Evolutionary conservation across 2,113 vertebrate species (phyloP).

Genomic region (Fulmarus glacialis): DNA sequence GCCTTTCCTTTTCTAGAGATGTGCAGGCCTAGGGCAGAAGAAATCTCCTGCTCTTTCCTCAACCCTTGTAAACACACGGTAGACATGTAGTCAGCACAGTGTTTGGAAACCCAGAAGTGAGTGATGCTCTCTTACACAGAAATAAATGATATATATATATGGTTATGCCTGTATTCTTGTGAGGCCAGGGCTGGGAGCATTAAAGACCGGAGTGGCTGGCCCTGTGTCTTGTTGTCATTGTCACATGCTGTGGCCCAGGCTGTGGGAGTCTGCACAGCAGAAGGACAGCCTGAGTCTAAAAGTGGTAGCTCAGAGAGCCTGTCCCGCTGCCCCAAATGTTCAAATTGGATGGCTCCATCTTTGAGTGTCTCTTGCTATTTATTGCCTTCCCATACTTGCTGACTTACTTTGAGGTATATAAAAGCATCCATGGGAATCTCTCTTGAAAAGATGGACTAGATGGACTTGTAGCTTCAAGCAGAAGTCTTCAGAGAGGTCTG

Average conservation of each 20-base stretch:
- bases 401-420: background rate
- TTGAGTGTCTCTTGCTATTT: background rate
- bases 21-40: background rate
- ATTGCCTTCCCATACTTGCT: background rate
- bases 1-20: background rate
- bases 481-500: background rate
- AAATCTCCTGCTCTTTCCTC: background rate
- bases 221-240: background rate
- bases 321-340: background rate
- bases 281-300: background rate
- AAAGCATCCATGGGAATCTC: background rate
- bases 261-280: background rate
- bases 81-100: accelerated
- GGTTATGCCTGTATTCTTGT: background rate
- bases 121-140: background rate
- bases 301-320: background rate
- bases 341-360: background rate
- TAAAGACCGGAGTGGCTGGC: background rate
- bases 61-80: background rate
- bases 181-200: background rate
- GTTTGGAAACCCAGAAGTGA: background rate
- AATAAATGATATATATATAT: too few relatives aligned
- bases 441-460: background rate
- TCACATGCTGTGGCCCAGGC: background rate
- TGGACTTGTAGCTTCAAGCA: background rate